Evolutionary conservation across 2,113 vertebrate species (phyloP).

Genomic region (Amblyopsis rosae): DNA sequence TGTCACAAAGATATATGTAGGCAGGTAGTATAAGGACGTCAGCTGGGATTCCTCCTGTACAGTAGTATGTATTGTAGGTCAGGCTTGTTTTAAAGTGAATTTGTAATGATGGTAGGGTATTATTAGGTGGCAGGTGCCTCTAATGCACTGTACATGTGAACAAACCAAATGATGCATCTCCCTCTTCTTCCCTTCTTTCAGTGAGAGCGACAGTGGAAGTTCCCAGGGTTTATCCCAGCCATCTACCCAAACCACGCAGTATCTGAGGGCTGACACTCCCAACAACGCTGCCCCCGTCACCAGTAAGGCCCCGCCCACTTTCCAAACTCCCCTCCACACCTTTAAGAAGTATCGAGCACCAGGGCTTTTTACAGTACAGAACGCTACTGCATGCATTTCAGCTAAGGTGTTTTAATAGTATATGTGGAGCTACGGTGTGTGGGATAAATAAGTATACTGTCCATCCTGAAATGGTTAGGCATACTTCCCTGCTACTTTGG

Average conservation of each 20-base stretch:
- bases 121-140: not conserved
- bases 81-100: not conserved
- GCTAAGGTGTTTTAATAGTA: not conserved
- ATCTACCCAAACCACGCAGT: conserved; percentile 97
- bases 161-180: not conserved
- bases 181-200: conserved; percentile 65
- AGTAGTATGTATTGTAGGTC: not conserved
- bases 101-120: not conserved
- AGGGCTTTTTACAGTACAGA: not conserved
- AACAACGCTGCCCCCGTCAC: conserved; percentile 95
- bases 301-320: conserved; percentile 85
- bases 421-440: no score
- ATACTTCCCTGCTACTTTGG: not conserved
- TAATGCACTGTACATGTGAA: not conserved
- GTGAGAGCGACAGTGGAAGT: conserved; percentile 94
- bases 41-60: not conserved
- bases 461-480: not conserved
- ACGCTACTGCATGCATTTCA: not conserved
- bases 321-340: not conserved
- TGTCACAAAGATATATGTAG: not conserved
- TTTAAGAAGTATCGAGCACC: not conserved
- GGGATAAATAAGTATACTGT: not conserved
- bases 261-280: conserved; percentile 95
- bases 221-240: conserved; percentile 97
- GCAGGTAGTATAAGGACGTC: not conserved